Evolutionary conservation across 2,888 invertebrate species (phyloP).

Genomic region (Stenchaetothrips biformis): DNA sequence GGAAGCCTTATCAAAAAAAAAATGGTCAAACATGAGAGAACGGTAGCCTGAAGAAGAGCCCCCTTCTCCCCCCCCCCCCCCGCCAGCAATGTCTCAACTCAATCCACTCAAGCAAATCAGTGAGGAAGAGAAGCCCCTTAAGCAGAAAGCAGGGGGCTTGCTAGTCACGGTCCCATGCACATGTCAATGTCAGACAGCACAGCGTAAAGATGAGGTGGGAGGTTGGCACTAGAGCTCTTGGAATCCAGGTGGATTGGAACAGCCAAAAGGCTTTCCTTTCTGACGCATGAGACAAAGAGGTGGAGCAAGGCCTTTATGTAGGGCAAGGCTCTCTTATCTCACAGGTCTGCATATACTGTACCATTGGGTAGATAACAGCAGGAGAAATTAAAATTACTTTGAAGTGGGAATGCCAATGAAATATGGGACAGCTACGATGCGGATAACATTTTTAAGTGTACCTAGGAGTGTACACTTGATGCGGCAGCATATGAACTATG

Average conservation of each 20-base stretch:
- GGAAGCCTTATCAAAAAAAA: too few species aligned
- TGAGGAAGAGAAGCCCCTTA: too few species aligned
- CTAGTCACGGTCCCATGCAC: background rate
- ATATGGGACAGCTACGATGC: background rate
- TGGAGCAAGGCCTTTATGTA: background rate
- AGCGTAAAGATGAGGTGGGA: background rate
- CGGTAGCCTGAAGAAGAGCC: too few species aligned
- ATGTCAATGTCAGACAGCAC: background rate
- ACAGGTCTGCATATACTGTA: background rate
- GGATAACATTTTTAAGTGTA: background rate
- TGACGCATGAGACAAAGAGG: background rate
- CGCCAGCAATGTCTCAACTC: too few species aligned
- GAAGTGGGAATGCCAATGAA: background rate
- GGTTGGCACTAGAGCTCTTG: background rate
- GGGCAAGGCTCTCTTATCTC: background rate
- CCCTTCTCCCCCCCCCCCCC: too few species aligned
- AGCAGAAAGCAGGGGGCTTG: too few species aligned
- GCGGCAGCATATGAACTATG: background rate
- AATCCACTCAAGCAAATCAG: too few species aligned
- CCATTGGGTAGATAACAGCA: background rate
- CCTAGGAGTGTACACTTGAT: background rate
- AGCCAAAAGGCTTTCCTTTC: background rate
- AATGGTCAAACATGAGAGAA: too few species aligned
- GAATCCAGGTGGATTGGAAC: background rate
- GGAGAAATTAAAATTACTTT: constrained; percentile 7